phyloP scores from a whole-genome alignment of 2,888 invertebrate genomes.

The Eupsilia transversa region DNA sequence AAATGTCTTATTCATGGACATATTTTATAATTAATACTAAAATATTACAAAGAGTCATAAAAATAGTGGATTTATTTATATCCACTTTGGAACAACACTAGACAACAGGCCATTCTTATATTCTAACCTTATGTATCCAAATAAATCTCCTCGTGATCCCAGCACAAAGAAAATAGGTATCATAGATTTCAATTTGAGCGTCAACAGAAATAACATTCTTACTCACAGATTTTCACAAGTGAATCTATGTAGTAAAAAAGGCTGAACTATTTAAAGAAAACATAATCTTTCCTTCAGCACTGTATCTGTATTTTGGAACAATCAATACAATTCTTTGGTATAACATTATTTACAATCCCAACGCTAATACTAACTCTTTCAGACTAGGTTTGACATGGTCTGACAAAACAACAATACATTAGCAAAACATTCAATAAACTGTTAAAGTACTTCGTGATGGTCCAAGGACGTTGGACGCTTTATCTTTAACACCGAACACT shows the following conservation, averaged over 20 bases:
- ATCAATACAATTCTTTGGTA: slow-evolving; percentile 58
- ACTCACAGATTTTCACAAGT: not conserved
- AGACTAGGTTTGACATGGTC: not conserved
- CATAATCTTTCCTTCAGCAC: slow-evolving; percentile 1
- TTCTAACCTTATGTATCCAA: slow-evolving; percentile 7
- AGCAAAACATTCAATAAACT: slow-evolving; percentile 35
- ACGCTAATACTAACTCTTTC: slow-evolving; percentile 20
- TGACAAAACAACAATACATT: slow-evolving; percentile 25
- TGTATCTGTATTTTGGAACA: not conserved
- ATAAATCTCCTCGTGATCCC: slow-evolving; percentile 10
- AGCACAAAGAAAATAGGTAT: slow-evolving; percentile 5
- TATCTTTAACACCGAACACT: slow-evolving; percentile 55
- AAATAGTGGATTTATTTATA: slow-evolving; percentile 35
- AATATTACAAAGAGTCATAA: slow-evolving; percentile 31
- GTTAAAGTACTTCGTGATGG: slow-evolving; percentile 20
- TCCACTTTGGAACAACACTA: slow-evolving; percentile 25
- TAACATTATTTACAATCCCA: slow-evolving; percentile 58
- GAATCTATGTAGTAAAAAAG: not conserved
- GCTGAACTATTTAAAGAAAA: not conserved
- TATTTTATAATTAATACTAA: slow-evolving; percentile 23
- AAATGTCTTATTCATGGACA: slow-evolving; percentile 3
- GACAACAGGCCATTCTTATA: slow-evolving; percentile 21
- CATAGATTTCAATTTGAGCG: slow-evolving; percentile 19
- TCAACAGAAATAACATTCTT: slow-evolving; percentile 15
- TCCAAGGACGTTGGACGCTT: slow-evolving; percentile 16